These are phyloP conservation scores for Cheirogaleus major DNA, from an alignment of 2,797 vertebrate genomes.

Conservation along the genomic window DNA sequence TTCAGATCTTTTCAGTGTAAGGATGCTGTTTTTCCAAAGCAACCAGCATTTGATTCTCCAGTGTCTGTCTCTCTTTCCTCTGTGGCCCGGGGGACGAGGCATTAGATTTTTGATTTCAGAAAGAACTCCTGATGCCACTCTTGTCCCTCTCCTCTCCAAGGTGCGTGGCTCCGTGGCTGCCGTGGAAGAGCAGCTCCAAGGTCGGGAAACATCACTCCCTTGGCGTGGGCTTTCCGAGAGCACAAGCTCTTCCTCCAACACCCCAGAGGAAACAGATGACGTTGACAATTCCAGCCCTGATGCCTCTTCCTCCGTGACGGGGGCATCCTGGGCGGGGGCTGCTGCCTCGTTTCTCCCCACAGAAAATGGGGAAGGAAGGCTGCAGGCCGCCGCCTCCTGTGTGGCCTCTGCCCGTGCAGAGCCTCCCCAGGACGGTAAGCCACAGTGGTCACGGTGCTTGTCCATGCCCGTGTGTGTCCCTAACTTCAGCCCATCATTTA, in stretches of 20 bases:
- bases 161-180: conserved; percentile 75
- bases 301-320: background rate
- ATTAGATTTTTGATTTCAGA: background rate
- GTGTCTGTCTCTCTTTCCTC: background rate
- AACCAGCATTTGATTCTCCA: background rate
- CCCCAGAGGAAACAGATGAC: conserved; percentile 87
- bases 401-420: background rate
- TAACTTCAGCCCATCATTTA: background rate
- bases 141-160: conserved; percentile 73
- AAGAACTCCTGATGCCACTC: background rate
- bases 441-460: background rate
- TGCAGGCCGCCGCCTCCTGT: background rate
- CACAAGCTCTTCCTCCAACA: conserved; percentile 78
- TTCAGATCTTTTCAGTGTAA: background rate
- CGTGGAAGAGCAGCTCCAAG: conserved; percentile 72
- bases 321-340: accelerated
- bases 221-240: conserved; percentile 22
- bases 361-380: background rate
- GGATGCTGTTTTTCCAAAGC: background rate
- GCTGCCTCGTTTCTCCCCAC: background rate
- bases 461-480: background rate
- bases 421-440: conserved; percentile 78
- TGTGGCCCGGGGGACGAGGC: background rate
- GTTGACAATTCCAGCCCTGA: conserved; percentile 71
- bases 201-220: conserved; percentile 13